Percentiles rank a stretch among this genome's conserved stretches.
These are phyloP conservation scores for Hydrocynus forskahlii DNA, from an alignment of 2,797 vertebrate species.

Conservation along the genomic window DNA sequence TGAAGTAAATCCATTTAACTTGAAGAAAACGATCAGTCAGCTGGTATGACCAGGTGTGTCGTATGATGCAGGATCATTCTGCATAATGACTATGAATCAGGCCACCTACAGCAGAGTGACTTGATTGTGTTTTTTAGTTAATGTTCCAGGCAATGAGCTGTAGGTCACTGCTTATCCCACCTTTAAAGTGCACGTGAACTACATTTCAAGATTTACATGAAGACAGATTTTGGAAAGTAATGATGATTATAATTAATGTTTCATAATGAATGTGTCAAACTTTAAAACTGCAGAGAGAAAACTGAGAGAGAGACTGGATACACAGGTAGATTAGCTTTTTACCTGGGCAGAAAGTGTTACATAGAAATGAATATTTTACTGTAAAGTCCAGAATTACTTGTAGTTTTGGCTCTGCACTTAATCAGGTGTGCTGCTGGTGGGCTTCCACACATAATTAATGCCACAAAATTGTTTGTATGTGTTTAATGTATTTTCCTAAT, in stretches of 20 bases:
- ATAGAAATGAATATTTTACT: too few species aligned
- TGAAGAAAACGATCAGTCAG: neutral
- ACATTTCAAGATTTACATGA: neutral
- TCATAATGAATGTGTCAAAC: too few species aligned
- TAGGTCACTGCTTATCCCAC: neutral
- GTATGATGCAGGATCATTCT: neutral
- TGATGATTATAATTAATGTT: neutral
- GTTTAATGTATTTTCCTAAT: too few species aligned
- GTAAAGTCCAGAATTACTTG: too few species aligned
- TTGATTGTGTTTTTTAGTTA: neutral
- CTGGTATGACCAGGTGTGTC: neutral
- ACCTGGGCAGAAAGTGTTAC: too few species aligned
- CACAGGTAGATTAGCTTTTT: too few species aligned
- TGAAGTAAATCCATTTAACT: constrained; percentile 16
- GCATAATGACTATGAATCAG: neutral
- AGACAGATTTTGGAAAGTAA: neutral
- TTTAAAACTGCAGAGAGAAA: too few species aligned
- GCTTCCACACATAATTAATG: too few species aligned
- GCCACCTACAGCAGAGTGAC: neutral
- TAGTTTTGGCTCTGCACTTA: too few species aligned
- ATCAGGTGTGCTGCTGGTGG: too few species aligned
- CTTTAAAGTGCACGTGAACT: neutral
- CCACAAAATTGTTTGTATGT: too few species aligned
- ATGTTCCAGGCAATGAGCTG: neutral
- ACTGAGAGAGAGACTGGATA: too few species aligned